phyloP scores from a whole-genome alignment of 1,140 invertebrate genomes.

The Diuraphis noxia region DNA sequence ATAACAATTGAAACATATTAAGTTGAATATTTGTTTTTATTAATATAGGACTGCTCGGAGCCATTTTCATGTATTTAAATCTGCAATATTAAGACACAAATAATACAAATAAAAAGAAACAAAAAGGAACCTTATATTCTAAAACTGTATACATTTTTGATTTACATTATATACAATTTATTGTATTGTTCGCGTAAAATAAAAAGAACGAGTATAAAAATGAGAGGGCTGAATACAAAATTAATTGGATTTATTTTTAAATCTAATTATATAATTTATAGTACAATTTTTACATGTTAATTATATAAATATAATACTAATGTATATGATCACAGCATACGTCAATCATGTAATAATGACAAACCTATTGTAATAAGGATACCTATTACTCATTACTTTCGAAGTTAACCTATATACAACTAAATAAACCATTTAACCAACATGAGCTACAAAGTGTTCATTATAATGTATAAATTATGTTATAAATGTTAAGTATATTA shows the following conservation, averaged over 20 bases:
- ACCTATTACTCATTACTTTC: conserved; percentile 6
- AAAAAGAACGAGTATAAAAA: conserved; percentile 42
- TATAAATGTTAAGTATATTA: background rate
- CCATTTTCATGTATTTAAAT: conserved; percentile 24
- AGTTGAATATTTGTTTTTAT: background rate
- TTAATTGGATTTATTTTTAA: conserved; percentile 30
- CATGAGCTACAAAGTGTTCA: background rate
- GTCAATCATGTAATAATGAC: conserved; percentile 39
- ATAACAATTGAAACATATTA: background rate
- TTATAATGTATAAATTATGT: background rate
- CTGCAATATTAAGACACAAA: conserved; percentile 33
- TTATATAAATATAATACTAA: conserved; percentile 46
- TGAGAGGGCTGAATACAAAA: conserved; percentile 37
- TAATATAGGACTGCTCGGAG: conserved; percentile 12
- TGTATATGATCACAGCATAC: conserved; percentile 52
- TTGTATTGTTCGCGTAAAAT: background rate
- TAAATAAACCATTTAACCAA: conserved; percentile 3
- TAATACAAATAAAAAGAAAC: conserved; percentile 44
- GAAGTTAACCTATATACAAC: conserved; percentile 24
- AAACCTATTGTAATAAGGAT: conserved; percentile 49
- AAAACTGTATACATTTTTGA: conserved; percentile 39
- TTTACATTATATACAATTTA: conserved; percentile 41
- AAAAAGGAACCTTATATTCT: conserved; percentile 46
- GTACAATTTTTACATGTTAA: conserved; percentile 30
- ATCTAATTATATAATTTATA: conserved; percentile 19